A percentile compares a stretch with the other conserved stretches of the same genome.
These are phyloP conservation scores for Corapipo altera DNA, from an alignment of 2,113 vertebrate species.

Conservation along the genomic window DNA sequence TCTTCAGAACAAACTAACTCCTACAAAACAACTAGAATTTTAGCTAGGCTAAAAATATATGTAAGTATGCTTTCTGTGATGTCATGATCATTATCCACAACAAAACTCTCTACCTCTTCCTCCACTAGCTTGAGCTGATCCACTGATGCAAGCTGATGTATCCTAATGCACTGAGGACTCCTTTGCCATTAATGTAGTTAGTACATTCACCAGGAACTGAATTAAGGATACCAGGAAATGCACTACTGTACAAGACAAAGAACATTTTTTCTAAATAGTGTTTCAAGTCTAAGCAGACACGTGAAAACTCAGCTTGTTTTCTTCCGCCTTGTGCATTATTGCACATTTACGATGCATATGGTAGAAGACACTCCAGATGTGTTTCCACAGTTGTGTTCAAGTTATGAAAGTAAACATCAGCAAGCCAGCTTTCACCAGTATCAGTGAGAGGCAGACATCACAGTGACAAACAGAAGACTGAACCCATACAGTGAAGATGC, in stretches of 20 bases:
- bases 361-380: neutral
- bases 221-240: neutral
- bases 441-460: neutral
- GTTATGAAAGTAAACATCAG: slow-evolving; percentile 19
- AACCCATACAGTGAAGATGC: neutral
- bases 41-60: neutral
- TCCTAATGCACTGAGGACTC: neutral
- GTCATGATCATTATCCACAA: neutral
- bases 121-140: neutral
- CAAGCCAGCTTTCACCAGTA: slow-evolving; percentile 2
- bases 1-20: neutral
- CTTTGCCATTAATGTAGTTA: neutral
- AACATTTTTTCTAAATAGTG: neutral
- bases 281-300: neutral
- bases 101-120: neutral
- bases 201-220: neutral
- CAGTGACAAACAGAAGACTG: neutral
- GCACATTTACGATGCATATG: neutral
- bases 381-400: neutral
- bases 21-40: neutral
- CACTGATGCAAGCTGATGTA: neutral
- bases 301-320: neutral
- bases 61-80: neutral
- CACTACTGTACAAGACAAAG: neutral
- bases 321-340: neutral